phyloP scores from a whole-genome alignment of 1,140 invertebrate genomes.

The Drosophila kepulauana region DNA sequence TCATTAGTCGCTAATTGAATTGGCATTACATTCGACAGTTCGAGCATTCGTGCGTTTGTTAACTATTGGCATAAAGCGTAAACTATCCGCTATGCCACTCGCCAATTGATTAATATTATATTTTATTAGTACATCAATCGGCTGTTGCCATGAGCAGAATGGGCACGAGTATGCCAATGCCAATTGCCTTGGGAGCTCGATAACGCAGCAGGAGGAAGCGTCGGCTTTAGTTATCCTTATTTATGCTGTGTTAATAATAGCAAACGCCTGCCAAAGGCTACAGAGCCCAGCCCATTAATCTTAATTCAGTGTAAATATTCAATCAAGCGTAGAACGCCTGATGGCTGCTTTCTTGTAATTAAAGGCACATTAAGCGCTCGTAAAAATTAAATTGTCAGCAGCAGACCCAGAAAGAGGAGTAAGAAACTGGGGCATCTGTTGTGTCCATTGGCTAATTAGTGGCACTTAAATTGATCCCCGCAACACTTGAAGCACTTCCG shows the following conservation, averaged over 20 bases:
- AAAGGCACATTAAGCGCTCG: conserved; percentile 75
- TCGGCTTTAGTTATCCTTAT: conserved; percentile 45
- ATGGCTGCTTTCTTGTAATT: conserved; percentile 58
- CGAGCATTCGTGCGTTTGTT: background rate
- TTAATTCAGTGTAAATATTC: conserved; percentile 75
- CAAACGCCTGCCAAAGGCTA: conserved; percentile 25
- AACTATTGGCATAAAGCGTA: conserved; percentile 9
- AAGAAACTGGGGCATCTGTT: conserved; percentile 12
- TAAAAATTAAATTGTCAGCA: conserved; percentile 76
- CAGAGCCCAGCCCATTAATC: conserved; percentile 57
- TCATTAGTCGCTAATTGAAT: conserved; percentile 72
- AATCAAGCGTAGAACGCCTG: conserved; percentile 59
- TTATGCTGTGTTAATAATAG: conserved; percentile 65
- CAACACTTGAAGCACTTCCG: conserved; percentile 28
- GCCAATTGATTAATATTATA: conserved; percentile 42
- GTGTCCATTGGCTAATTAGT: conserved; percentile 39
- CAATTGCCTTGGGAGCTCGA: conserved; percentile 31
- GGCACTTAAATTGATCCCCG: conserved; percentile 21
- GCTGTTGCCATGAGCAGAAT: conserved; percentile 26
- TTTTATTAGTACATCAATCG: conserved; percentile 22
- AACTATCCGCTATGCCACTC: background rate
- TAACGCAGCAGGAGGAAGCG: conserved; percentile 17
- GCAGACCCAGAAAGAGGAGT: background rate
- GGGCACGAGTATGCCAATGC: conserved; percentile 10
- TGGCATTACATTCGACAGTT: conserved; percentile 28